Evolutionary conservation across 2,888 invertebrate species (phyloP).

Genomic region (Hydrotaea diabolus): DNA sequence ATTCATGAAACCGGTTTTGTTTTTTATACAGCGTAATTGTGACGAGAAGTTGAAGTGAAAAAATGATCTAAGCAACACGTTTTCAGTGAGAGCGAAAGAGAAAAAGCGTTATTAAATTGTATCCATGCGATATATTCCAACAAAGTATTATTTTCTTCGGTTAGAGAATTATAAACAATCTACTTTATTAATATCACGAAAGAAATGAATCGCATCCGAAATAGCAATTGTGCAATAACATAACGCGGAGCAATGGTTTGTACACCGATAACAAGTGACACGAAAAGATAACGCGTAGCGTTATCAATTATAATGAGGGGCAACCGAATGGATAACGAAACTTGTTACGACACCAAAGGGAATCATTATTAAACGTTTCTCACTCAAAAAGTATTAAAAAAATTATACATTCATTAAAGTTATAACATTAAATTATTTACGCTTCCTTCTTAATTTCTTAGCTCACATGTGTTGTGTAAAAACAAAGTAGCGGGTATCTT

Average conservation of each 20-base stretch:
- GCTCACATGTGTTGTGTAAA: too few species aligned
- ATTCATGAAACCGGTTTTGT: slow-evolving; percentile 17
- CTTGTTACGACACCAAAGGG: slow-evolving; percentile 2
- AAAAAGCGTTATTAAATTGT: background rate
- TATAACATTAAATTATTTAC: too few species aligned
- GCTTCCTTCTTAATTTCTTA: too few species aligned
- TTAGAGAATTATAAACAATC: too few species aligned
- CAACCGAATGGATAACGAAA: background rate
- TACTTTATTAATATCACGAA: background rate
- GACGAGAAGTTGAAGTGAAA: slow-evolving; percentile 2
- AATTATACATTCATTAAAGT: too few species aligned
- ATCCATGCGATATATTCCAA: background rate
- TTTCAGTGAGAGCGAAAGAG: background rate
- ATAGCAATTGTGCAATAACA: slow-evolving; percentile 32
- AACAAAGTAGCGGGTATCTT: too few species aligned
- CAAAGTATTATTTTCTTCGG: background rate
- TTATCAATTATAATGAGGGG: background rate
- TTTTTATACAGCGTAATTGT: background rate
- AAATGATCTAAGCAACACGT: slow-evolving; percentile 27
- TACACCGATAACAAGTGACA: slow-evolving; percentile 40
- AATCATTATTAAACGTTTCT: slow-evolving; percentile 57
- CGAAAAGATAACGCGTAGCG: slow-evolving; percentile 42
- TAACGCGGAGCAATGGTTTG: slow-evolving; percentile 19
- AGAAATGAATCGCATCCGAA: background rate
- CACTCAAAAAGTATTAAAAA: too few species aligned